Conservation (phyloP, 2,888 invertebrate species). For the Brachyopa scutellaris region DNA sequence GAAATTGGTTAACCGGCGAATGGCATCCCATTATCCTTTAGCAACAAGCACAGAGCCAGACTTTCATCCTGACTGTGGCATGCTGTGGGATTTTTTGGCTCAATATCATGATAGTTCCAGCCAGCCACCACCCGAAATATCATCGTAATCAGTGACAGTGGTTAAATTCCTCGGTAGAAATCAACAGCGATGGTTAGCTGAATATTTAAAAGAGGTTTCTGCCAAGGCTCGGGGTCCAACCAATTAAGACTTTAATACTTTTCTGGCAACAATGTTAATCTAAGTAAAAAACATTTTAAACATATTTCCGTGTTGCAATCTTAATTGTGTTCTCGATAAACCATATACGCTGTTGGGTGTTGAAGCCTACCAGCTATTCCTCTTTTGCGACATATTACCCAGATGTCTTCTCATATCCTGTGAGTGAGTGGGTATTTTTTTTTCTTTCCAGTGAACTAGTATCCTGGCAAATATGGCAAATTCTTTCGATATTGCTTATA, state of each 20-base stretch:
- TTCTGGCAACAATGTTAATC: slow-evolving; percentile 65
- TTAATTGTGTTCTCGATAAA: slow-evolving; percentile 66
- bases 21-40: slow-evolving; percentile 69
- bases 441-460: not conserved
- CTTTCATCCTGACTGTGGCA: slow-evolving; percentile 11
- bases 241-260: slow-evolving; percentile 65
- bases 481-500: slow-evolving; percentile 63
- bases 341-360: not conserved
- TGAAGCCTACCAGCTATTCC: too few species aligned
- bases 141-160: slow-evolving; percentile 67
- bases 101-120: slow-evolving; percentile 54
- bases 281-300: slow-evolving; percentile 58
- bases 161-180: slow-evolving; percentile 52
- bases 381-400: slow-evolving; percentile 38
- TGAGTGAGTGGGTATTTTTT: slow-evolving; percentile 4
- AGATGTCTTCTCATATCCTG: slow-evolving; percentile 53
- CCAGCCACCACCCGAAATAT: slow-evolving; percentile 32
- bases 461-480: slow-evolving; percentile 51
- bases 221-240: slow-evolving; percentile 40
- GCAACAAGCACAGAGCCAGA: slow-evolving; percentile 49
- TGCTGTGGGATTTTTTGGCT: slow-evolving; percentile 64
- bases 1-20: slow-evolving; percentile 63
- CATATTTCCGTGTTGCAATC: slow-evolving; percentile 55
- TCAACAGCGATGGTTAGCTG: slow-evolving; percentile 15
- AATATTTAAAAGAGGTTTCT: slow-evolving; percentile 43